Evolutionary conservation across 2,113 vertebrate genomes (phyloP).

Genomic region (Oryzias woworae): DNA sequence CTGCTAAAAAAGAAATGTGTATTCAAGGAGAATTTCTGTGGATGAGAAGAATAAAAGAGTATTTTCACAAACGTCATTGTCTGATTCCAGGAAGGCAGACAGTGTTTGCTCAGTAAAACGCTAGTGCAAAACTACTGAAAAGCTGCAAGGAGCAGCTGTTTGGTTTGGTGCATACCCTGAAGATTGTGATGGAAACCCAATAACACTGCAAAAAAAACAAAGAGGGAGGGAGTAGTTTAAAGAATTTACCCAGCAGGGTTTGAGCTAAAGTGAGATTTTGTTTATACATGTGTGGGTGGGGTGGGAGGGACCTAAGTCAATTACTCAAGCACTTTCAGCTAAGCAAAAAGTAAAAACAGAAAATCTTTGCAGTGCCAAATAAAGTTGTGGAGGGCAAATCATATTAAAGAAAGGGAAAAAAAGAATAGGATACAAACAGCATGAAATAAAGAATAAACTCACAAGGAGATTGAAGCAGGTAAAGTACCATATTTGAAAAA

Average conservation of each 20-base stretch:
- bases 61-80: too few species aligned
- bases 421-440: conserved; percentile 4
- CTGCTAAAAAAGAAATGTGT: too few species aligned
- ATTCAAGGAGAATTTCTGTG: too few species aligned
- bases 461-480: not conserved
- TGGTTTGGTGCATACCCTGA: conserved; percentile 22
- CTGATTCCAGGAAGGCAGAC: not conserved
- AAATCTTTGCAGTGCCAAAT: not conserved
- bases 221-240: conserved; percentile 4
- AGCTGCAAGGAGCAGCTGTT: conserved; percentile 8
- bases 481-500: not conserved
- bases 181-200: conserved; percentile 18
- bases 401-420: not conserved
- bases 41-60: too few species aligned
- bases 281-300: not conserved
- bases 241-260: conserved; percentile 19
- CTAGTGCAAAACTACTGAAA: conserved; percentile 8
- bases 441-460: not conserved
- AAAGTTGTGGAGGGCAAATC: conserved; percentile 5
- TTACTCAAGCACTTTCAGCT: conserved; percentile 13
- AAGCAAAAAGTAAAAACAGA: conserved; percentile 13
- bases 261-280: conserved; percentile 15
- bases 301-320: conserved; percentile 21
- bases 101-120: conserved; percentile 10
- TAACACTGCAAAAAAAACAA: conserved; percentile 20